Evolutionary conservation across 2,797 vertebrate genomes (phyloP), one percentile per base, ranked within the genome.

Genomic region (Syncerus caffer): DNA sequence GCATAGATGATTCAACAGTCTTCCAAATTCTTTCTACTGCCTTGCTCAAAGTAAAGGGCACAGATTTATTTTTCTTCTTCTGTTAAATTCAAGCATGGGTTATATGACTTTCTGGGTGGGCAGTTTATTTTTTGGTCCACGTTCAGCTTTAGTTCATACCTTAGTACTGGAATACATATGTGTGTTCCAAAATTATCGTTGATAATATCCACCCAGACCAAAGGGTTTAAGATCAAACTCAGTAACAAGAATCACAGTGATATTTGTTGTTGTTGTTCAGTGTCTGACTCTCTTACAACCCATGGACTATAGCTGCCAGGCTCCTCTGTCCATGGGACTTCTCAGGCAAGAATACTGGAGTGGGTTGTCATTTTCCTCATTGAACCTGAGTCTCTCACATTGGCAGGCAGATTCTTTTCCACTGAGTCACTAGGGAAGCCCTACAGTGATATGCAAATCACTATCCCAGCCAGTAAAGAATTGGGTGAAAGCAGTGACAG

Each of bases 31-130:
- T 53, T 92, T 84, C 82, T 78, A 31, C 19, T 11, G 64, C 25
- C 34, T 51, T 64, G 78, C 55, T 83, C 60, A 82, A 25, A 74
- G 79, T 38, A 64, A 90, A 90, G 62, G 95, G 45, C 74, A 13
- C n/a, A 58, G 64, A 42, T 96, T 92, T 87, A 51, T 45, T 97
- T 96, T 76, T 87, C 83, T 79, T 82, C 83, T 55, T n/a, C 85
- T 97, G 34, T 89, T 94, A 89, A 94, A 90, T 80, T 92, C 50
- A 60, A 89, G 58, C 1, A 0, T 91, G 86, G 62, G 27, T 87
- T 96, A 50, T 50, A 79, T 21, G 58, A 31, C 60, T 95, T 96
- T 55, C 60, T 84, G 91, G 92, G 34, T 58, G 85, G 87, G 91
- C 29, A 84, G n/a, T 89, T 92, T 93, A 21, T 23, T 64, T 87